Evolutionary conservation across 1,140 invertebrate species (phyloP).

Genomic region (Drosophila rufa): DNA sequence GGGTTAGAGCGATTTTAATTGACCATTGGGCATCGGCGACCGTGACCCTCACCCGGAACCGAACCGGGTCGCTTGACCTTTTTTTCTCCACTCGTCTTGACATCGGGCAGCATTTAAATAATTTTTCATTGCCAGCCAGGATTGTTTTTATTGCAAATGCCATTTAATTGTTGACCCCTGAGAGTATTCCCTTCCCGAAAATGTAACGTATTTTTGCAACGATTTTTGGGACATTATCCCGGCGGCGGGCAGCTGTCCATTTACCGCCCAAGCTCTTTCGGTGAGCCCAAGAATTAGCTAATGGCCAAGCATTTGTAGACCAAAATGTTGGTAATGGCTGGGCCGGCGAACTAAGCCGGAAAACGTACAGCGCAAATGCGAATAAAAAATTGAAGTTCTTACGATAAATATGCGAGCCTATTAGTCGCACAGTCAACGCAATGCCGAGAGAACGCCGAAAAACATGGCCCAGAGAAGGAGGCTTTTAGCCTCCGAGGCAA

Average conservation of each 20-base stretch:
- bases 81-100: conserved; percentile 59
- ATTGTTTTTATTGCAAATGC: conserved; percentile 74
- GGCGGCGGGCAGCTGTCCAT: conserved; percentile 32
- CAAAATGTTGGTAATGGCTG: conserved; percentile 72
- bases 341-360: conserved; percentile 55
- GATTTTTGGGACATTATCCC: conserved; percentile 23
- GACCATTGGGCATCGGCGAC: conserved; percentile 62
- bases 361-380: conserved; percentile 43
- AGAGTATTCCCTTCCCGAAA: conserved; percentile 18
- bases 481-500: conserved; percentile 45
- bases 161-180: conserved; percentile 81
- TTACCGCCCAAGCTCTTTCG: conserved; percentile 17
- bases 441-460: conserved; percentile 11
- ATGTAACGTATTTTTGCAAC: conserved; percentile 61
- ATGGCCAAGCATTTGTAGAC: conserved; percentile 29
- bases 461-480: conserved; percentile 7
- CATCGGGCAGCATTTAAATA: conserved; percentile 68
- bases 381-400: conserved; percentile 82
- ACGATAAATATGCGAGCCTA: conserved; percentile 74
- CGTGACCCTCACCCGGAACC: conserved; percentile 61
- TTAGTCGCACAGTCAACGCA: conserved; percentile 60
- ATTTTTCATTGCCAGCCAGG: conserved; percentile 65
- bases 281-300: conserved; percentile 61
- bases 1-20: conserved; percentile 57
- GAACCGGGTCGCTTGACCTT: conserved; percentile 63